Base-by-base conservation (phyloP, 2,888 invertebrate genomes). In the Oeneis ivallda region DNA sequence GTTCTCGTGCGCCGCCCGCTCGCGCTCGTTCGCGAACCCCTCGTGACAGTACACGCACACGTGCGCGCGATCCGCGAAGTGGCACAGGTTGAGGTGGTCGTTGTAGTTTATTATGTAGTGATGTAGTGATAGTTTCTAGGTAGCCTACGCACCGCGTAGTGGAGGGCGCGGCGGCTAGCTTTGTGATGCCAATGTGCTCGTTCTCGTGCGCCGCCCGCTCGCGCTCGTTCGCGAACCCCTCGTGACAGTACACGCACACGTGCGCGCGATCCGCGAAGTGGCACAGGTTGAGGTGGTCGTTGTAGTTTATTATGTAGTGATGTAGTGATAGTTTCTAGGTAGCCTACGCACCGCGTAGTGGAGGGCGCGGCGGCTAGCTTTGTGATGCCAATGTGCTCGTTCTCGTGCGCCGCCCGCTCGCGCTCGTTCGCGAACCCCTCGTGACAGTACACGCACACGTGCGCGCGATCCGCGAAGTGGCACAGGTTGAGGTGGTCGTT, bases 281-380 rank as follows among this genome's bases (percentile, higher is more conserved):
- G 65, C 84, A 84, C 0, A 90, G 75, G 69, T 90, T 90, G 0
- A 91, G 74, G 26, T 91, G 91, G 58, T 91, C 90, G 62, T 91
- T 91, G 80, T 91, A 91, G 72, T 90, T 91, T 45, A 91, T 90
- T n/a, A n/a, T n/a, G n/a, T n/a, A n/a, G n/a, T n/a, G n/a, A n/a
- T n/a, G n/a, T n/a, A n/a, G n/a, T n/a, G n/a, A n/a, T n/a, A n/a
- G n/a, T n/a, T n/a, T n/a, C n/a, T n/a, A n/a, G n/a, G n/a, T n/a
- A n/a, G n/a, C n/a, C n/a, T n/a, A n/a, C n/a, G n/a, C n/a, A 75
- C 47, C 76, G 66, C 0, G 60, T 37, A 0, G 74, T 72, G 0
- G 77, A 73, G 2, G 74, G 67, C 0, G 63, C 65, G 0, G 74
- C 67, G 1, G 66, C 26, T 7, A 72, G 32, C 65, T 82, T 86